Conservation (phyloP, 2,113 vertebrate genomes). For the Polypterus senegalus region DNA sequence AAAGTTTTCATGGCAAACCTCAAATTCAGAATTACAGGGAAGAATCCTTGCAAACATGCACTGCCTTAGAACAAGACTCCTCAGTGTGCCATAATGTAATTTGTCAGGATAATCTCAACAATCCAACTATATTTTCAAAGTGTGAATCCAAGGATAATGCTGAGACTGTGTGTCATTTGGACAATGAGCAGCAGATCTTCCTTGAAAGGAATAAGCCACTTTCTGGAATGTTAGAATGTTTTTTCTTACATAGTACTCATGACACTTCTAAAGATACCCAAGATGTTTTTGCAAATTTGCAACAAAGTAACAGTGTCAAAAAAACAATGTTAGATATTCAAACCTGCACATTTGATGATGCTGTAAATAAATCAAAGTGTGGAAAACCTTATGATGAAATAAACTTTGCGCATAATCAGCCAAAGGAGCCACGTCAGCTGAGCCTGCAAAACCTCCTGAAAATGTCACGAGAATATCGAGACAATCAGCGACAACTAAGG, state of each 20-base stretch:
- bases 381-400: not conserved
- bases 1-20: not conserved
- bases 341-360: conserved; percentile 5
- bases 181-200: conserved; percentile 4
- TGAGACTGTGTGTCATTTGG: conserved; percentile 13
- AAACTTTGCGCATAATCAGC: conserved; percentile 5
- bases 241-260: conserved; percentile 28
- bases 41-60: not conserved
- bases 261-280: conserved; percentile 25
- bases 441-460: conserved; percentile 51
- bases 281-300: conserved; percentile 35
- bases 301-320: conserved; percentile 38
- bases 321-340: conserved; percentile 30
- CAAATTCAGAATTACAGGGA: conserved; percentile 8
- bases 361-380: conserved; percentile 10
- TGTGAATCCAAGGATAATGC: conserved; percentile 30
- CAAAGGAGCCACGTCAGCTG: conserved; percentile 27
- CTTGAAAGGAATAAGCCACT: conserved; percentile 1
- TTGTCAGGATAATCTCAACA: conserved; percentile 13
- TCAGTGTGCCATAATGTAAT: not conserved
- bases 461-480: conserved; percentile 52
- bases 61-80: not conserved
- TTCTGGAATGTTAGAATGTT: not conserved
- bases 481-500: conserved; percentile 38
- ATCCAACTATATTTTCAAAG: conserved; percentile 32